These are phyloP conservation scores for Drosophila prosaltans DNA, from an alignment of 1,140 invertebrate species.

Conservation along the genomic window DNA sequence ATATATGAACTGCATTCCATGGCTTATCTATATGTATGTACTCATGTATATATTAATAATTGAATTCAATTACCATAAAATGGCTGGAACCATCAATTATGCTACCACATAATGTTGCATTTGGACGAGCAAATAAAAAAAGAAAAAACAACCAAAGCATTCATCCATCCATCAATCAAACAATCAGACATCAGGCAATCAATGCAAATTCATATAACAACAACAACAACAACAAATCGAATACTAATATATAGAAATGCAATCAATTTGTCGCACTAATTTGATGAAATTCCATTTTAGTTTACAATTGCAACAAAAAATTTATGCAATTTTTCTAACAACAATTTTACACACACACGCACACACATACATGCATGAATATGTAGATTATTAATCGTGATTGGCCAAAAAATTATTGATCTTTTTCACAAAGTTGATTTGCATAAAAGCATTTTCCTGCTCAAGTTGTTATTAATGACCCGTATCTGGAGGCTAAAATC, in stretches of 20 bases:
- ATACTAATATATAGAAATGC: slow-evolving; percentile 6
- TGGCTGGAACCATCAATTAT: slow-evolving; percentile 42
- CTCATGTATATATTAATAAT: slow-evolving; percentile 6
- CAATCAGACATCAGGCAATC: slow-evolving; percentile 40
- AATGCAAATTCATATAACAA: slow-evolving; percentile 23
- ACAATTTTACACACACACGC: too few species aligned
- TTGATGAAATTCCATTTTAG: slow-evolving; percentile 33
- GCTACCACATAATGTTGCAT: slow-evolving; percentile 8
- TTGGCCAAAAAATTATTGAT: too few species aligned
- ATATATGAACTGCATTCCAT: too few species aligned
- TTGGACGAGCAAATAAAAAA: not conserved
- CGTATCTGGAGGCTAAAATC: too few species aligned
- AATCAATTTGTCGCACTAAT: slow-evolving; percentile 48
- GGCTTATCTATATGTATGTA: too few species aligned
- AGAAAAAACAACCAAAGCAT: not conserved
- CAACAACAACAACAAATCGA: slow-evolving; percentile 8
- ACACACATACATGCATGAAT: too few species aligned
- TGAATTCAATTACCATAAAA: slow-evolving; percentile 46
- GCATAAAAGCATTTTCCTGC: too few species aligned
- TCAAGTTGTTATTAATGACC: too few species aligned
- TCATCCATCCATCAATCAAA: slow-evolving; percentile 46
- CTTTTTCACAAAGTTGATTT: too few species aligned
- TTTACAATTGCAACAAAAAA: slow-evolving; percentile 22
- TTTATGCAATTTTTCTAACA: slow-evolving; percentile 7
- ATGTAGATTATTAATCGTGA: too few species aligned